Base-by-base conservation (phyloP, 37 sponge, comb jelly and placozoan species). In the Halichondria panicea region DNA sequence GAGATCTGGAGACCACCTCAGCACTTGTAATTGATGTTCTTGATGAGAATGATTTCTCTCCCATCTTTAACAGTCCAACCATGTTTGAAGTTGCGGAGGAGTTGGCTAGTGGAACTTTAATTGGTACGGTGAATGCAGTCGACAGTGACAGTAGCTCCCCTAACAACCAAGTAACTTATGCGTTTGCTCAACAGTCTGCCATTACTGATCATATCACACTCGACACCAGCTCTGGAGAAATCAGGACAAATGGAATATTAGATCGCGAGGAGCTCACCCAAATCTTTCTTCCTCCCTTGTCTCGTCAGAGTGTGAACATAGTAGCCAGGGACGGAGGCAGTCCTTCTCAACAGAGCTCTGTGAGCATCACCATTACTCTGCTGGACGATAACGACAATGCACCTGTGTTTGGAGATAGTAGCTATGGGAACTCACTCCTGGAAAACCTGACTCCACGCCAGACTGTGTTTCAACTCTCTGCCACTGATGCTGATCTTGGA, bases 31-130 rank as follows among this genome's bases (percentile, higher is more conserved):
- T 93, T 15, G 75, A 66, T 74, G 87, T 93, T 21, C 21, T 82
- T 24, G 86, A 95, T 40, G 91, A 78, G 48, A 95, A 95, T 65
- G 92, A 95, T 28, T 84, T 75, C 40, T 1, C 77, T 3, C 96
- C 96, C 19, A 24, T 41, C 0, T 82, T 95, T 39, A 13, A 28
- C 13, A 79, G 52, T 1, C 42, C 76, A 27, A 36, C 41, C 46
- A 13, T 25, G 4, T 83, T 89, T 31, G 18, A 41, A 21, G 27
- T 92, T 32, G 31, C 46, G 0, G 88, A 83, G 34, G 92, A 91
- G 40, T 7, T 36, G 34, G 45, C 53, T 41, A 73, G 31, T 15
- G 72, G 64, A 39, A 75, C 63, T 7, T 1, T 48, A 8, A 71
- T 87, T 6, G 89, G 84, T 1, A 24, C 27, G 4, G 88, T 87